phyloP scores from a whole-genome alignment of 2,113 vertebrate species.

The Lampris megalopsis region DNA sequence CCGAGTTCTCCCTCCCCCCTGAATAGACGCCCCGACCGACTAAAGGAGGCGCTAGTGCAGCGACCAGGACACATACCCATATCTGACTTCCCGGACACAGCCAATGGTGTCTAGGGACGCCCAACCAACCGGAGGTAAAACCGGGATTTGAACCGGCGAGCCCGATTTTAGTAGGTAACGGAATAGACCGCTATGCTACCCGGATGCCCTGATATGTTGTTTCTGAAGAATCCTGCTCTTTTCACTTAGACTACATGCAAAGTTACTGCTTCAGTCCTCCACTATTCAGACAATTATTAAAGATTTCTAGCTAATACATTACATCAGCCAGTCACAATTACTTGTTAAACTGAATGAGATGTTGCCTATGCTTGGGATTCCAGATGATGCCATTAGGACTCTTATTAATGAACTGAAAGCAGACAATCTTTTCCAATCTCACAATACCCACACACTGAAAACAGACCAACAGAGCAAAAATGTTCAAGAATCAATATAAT shows the following conservation, averaged over 20 bases:
- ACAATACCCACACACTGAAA: constrained; percentile 35
- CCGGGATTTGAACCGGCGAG: too few relatives aligned
- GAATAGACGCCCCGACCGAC: too few relatives aligned
- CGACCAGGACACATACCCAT: too few relatives aligned
- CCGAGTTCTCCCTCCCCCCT: too few relatives aligned
- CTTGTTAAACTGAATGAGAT: background rate
- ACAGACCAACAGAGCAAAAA: constrained; percentile 42
- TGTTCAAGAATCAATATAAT: constrained; percentile 49
- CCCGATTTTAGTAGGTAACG: too few relatives aligned
- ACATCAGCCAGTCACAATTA: background rate
- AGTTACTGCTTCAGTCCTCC: constrained; percentile 7
- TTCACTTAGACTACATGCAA: constrained; percentile 16
- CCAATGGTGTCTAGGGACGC: too few relatives aligned
- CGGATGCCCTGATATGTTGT: background rate
- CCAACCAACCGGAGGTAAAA: too few relatives aligned
- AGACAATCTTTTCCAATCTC: constrained; percentile 31
- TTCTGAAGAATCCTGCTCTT: constrained; percentile 19
- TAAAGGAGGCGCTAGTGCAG: too few relatives aligned
- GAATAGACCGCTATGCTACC: too few relatives aligned
- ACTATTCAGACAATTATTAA: constrained; percentile 19
- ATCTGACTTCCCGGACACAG: too few relatives aligned
- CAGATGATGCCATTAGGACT: background rate
- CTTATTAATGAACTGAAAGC: constrained; percentile 29
- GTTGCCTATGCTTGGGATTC: too few relatives aligned
- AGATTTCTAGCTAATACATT: constrained; percentile 6